phyloP scores from a whole-genome alignment of 1,140 invertebrate species.

The Aricia agestis region DNA sequence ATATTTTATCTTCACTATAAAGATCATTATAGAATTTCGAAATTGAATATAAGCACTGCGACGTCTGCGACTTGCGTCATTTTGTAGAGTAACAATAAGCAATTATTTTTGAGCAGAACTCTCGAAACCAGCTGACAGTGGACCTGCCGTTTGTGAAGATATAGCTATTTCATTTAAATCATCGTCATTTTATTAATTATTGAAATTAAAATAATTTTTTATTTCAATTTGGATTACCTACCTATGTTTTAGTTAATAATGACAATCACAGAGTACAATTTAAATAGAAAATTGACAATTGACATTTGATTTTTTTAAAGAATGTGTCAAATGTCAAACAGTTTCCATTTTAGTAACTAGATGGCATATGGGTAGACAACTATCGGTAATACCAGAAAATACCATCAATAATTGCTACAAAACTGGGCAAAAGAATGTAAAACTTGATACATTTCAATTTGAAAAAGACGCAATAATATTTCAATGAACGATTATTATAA shows the following conservation, averaged over 20 bases:
- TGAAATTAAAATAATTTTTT: neutral
- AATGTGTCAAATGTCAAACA: no score
- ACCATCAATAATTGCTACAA: no score
- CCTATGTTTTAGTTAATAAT: neutral
- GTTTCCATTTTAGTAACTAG: no score
- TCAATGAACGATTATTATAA: no score
- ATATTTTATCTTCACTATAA: neutral
- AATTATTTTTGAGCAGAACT: neutral
- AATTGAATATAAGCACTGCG: neutral
- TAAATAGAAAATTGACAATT: no score
- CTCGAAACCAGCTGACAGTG: neutral
- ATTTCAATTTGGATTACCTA: neutral
- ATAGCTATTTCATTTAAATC: neutral
- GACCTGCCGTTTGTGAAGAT: neutral
- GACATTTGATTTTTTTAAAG: no score
- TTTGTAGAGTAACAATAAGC: neutral
- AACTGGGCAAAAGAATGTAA: no score
- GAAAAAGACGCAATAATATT: no score
- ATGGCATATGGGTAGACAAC: no score
- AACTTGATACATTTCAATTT: no score
- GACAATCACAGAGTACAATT: no score
- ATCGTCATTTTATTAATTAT: neutral
- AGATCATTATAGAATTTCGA: constrained; percentile 11
- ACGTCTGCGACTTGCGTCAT: constrained; percentile 10
- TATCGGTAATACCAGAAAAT: no score